Evolutionary conservation across 2,113 vertebrate genomes (phyloP).

Genomic region (Labrus mixtus): DNA sequence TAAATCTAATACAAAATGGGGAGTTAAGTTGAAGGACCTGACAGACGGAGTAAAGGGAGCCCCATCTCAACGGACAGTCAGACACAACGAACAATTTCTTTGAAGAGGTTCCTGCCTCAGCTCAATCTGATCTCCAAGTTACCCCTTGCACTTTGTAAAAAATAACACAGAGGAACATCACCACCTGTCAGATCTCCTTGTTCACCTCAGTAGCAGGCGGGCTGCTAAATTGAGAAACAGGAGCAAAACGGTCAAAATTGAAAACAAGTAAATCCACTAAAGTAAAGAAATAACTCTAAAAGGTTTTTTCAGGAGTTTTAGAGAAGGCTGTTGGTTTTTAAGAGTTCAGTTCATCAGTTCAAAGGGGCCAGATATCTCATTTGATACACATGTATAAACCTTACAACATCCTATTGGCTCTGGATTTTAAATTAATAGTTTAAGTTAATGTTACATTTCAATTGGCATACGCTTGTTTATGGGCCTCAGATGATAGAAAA

Average conservation of each 20-base stretch:
- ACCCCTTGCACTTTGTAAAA: conserved; percentile 17
- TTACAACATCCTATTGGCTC: too few species aligned
- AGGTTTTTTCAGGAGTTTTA: neutral
- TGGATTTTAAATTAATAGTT: too few species aligned
- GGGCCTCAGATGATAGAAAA: too few species aligned
- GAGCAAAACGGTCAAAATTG: neutral
- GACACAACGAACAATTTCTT: conserved; percentile 51
- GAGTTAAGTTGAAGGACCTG: neutral
- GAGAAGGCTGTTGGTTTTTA: too few species aligned
- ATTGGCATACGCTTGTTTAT: too few species aligned
- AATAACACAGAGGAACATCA: conserved; percentile 1
- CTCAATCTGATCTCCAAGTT: conserved; percentile 55
- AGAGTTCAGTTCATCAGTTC: too few species aligned
- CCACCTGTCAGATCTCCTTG: conserved; percentile 42
- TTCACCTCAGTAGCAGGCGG: conserved; percentile 28
- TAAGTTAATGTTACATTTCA: too few species aligned
- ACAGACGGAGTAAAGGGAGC: conserved; percentile 15
- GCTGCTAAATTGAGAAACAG: conserved; percentile 22
- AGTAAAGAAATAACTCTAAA: conserved; percentile 2
- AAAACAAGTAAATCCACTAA: conserved; percentile 28
- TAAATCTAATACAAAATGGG: neutral
- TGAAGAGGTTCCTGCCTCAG: conserved; percentile 8
- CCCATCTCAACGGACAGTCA: conserved; percentile 35
- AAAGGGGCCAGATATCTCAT: too few species aligned
- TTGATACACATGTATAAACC: too few species aligned